Evolutionary conservation across 1,140 invertebrate genomes (phyloP), one percentile per base, ranked within the genome.

Genomic region (Chironomus striatipennis): DNA sequence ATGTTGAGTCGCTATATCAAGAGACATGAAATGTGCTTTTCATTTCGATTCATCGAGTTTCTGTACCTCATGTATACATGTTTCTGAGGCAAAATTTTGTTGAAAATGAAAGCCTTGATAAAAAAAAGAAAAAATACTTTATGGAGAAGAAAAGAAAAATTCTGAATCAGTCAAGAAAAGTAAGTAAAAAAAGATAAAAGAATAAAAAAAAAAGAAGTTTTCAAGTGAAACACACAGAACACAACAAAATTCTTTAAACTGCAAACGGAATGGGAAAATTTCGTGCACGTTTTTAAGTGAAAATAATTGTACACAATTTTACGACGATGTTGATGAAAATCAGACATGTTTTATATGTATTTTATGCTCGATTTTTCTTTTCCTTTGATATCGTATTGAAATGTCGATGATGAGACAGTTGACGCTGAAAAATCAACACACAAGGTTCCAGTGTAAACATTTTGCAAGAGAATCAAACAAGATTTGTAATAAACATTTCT

Each of bases 281-380:
- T 57, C n/a, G 47, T 57, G 47, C 47, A 57, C 47, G 47, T 57
- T 57, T 57, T 57, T 12, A 15, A 57, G 47, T n/a, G 47, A 57
- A 57, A 57, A 57, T 57, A 57, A 57, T 57, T 57, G 47, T 57
- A 57, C 47, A 57, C 47, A 57, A 57, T 57, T 57, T 57, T 57
- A 57, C 47, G 47, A 57, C 47, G 47, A 57, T 57, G 47, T 57
- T 57, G 47, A 57, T 57, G 47, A 57, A 57, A 57, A 57, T 57
- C 47, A 57, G 47, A 57, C 47, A 57, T 57, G 47, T 57, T 57
- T 57, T 57, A 57, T 57, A n/a, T 57, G 47, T 57, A 57, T 57
- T 57, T 57, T 57, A 57, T 57, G 47, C 9, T 57, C 47, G 47
- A 57, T 57, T 57, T 57, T 57, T n/a, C n/a, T 57, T 57, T 57